phyloP scores from a whole-genome alignment of 2,797 vertebrate species.

The Acridotheres tristis region DNA sequence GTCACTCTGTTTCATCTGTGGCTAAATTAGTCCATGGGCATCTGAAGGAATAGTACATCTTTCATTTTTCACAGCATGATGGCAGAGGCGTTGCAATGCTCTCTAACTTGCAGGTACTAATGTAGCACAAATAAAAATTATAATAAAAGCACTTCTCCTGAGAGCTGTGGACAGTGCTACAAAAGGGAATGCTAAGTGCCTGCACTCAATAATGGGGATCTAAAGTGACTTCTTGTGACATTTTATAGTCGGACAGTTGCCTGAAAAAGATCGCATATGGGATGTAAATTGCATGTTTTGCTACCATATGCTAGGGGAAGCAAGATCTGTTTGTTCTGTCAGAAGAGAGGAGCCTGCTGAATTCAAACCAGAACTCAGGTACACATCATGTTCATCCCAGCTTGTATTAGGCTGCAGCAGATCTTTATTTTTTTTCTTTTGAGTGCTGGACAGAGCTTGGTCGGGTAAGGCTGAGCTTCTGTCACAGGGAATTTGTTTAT shows the following conservation, averaged over 20 bases:
- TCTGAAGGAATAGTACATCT: not conserved
- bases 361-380: conserved; percentile 44
- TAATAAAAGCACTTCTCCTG: not conserved
- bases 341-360: conserved; percentile 39
- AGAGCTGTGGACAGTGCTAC: not conserved
- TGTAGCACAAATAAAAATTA: not conserved
- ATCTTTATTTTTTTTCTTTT: not conserved
- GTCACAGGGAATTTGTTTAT: not conserved
- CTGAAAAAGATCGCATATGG: conserved; percentile 42
- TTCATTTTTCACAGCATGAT: not conserved
- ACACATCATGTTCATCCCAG: not conserved
- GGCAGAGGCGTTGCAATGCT: not conserved
- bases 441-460: not conserved
- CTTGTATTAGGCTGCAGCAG: not conserved
- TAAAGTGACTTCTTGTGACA: not conserved
- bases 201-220: not conserved
- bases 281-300: conserved; percentile 36
- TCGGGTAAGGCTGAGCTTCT: not conserved
- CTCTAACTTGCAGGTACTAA: not conserved
- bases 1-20: not conserved
- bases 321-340: conserved; percentile 34
- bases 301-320: conserved; percentile 45
- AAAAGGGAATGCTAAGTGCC: not conserved
- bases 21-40: not conserved
- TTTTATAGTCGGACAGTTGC: not conserved